phyloP scores from a whole-genome alignment of 2,888 invertebrate species.

The Catocala sponsa region DNA sequence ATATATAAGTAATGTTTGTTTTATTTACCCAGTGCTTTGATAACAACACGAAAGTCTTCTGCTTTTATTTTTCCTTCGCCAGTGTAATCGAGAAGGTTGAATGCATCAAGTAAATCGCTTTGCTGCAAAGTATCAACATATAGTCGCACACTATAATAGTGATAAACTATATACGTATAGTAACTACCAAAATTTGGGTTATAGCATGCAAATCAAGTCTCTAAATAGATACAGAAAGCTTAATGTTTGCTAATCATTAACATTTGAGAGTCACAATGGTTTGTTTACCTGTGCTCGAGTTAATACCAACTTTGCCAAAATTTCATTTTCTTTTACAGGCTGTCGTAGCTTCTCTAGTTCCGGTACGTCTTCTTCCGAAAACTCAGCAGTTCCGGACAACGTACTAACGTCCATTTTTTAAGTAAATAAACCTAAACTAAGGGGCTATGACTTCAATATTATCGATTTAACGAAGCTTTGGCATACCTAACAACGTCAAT shows the following conservation, averaged over 20 bases:
- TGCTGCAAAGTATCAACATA: slow-evolving; percentile 56
- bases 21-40: slow-evolving; percentile 78
- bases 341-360: slow-evolving; percentile 38
- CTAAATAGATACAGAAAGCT: too few relatives aligned
- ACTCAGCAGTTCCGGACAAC: slow-evolving; percentile 63
- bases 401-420: slow-evolving; percentile 60
- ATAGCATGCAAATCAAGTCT: too few relatives aligned
- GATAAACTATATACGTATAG: too few relatives aligned
- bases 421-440: slow-evolving; percentile 21
- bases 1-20: too few relatives aligned
- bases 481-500: slow-evolving; percentile 1
- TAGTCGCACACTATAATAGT: too few relatives aligned
- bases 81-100: slow-evolving; percentile 77
- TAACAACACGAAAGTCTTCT: slow-evolving; percentile 80
- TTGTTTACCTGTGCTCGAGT: slow-evolving; percentile 68
- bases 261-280: too few relatives aligned
- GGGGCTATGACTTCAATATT: slow-evolving; percentile 24
- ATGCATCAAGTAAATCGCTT: slow-evolving; percentile 76
- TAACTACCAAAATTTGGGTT: too few relatives aligned
- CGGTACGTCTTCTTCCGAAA: slow-evolving; percentile 50
- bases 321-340: slow-evolving; percentile 46
- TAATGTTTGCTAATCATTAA: too few relatives aligned
- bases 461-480: slow-evolving; percentile 26
- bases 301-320: slow-evolving; percentile 66
- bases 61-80: slow-evolving; percentile 83